phyloP scores from a whole-genome alignment of 2,797 vertebrate species.

The Crocodylus rhombifer region DNA sequence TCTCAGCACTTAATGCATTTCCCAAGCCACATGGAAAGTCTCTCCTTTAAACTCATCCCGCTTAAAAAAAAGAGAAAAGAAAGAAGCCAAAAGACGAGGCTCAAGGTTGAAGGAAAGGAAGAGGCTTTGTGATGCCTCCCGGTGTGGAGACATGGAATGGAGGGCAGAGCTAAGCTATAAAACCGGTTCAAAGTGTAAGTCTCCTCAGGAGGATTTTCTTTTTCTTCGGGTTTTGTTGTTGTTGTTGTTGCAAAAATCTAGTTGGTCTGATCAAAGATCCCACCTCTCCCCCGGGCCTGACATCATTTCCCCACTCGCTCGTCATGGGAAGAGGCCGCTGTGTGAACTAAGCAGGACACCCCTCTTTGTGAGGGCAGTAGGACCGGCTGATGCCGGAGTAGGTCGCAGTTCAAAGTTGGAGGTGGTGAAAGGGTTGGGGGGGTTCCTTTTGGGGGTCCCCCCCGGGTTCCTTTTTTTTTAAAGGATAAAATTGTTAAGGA shows the following conservation, averaged over 20 bases:
- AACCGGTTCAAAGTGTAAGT: not conserved
- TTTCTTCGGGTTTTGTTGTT: not conserved
- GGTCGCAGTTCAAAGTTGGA: not conserved
- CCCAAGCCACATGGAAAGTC: not conserved
- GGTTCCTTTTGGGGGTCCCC: too few relatives aligned
- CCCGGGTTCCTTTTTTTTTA: not conserved
- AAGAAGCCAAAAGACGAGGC: not conserved
- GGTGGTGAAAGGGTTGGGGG: not conserved
- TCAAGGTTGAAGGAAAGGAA: not conserved
- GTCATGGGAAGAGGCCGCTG: not conserved
- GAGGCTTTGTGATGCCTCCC: not conserved
- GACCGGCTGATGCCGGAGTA: not conserved
- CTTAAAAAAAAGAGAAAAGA: not conserved
- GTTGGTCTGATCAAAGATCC: too few relatives aligned
- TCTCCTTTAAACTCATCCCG: too few relatives aligned
- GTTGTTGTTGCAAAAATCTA: too few relatives aligned
- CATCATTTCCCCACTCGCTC: not conserved
- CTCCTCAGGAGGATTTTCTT: not conserved
- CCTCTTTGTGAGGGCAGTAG: not conserved
- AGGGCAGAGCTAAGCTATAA: not conserved
- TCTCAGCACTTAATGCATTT: constrained; percentile 54
- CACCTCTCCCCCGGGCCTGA: too few relatives aligned
- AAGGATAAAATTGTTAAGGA: not conserved
- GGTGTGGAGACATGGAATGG: too few relatives aligned
- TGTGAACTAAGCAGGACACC: not conserved